Conservation (phyloP, 2,888 invertebrate species). For the Oligia latruncula region DNA sequence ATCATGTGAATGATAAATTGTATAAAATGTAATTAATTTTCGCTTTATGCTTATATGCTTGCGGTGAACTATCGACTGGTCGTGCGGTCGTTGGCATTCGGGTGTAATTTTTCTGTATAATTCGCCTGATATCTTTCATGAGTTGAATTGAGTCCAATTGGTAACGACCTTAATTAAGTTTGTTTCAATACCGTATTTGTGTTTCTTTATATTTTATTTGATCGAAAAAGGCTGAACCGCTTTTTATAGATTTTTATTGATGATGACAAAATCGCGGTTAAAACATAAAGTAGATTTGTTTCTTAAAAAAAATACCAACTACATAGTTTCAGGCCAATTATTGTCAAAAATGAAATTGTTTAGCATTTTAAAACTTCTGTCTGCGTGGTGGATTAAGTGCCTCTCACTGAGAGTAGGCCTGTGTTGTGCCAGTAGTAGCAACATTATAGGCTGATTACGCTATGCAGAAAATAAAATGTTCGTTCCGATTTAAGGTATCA, state of each 20-base stretch:
- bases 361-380: neutral
- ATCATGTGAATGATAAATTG: conserved; percentile 16
- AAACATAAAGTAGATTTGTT: neutral
- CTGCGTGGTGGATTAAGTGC: neutral
- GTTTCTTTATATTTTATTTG: neutral
- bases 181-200: neutral
- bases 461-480: neutral
- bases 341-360: neutral
- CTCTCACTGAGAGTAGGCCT: neutral
- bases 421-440: neutral
- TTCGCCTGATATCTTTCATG: conserved; percentile 8
- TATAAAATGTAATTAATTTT: conserved; percentile 33
- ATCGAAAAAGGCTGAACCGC: neutral
- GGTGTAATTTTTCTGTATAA: conserved; percentile 3
- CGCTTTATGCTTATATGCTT: conserved; percentile 17
- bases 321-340: neutral
- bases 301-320: neutral
- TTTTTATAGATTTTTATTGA: neutral
- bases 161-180: conserved; percentile 21
- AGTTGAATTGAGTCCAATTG: conserved; percentile 23
- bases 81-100: conserved; percentile 35
- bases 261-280: neutral
- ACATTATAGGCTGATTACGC: neutral
- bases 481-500: neutral
- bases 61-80: conserved; percentile 28